phyloP scores from a whole-genome alignment of 2,888 invertebrate genomes.

The Dasysyrphus tricinctus region DNA sequence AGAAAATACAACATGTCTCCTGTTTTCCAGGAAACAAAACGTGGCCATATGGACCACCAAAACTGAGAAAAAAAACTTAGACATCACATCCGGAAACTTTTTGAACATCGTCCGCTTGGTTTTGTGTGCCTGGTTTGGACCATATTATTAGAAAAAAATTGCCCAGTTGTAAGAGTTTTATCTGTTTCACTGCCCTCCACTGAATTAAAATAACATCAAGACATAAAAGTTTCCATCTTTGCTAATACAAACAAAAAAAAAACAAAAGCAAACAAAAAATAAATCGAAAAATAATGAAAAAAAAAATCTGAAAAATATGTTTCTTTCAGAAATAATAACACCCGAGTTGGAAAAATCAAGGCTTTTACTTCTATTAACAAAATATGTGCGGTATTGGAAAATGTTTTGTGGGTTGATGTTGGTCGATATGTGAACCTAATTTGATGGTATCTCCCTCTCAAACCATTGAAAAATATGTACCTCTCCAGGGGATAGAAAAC shows the following conservation, averaged over 20 bases:
- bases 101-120: slow-evolving; percentile 7
- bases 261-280: background rate
- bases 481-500: slow-evolving; percentile 49
- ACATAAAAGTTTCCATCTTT: slow-evolving; percentile 69
- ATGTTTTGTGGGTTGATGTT: slow-evolving; percentile 8
- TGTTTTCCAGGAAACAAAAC: slow-evolving; percentile 18
- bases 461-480: slow-evolving; percentile 26
- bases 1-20: slow-evolving; percentile 56
- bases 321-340: slow-evolving; percentile 56
- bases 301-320: slow-evolving; percentile 63
- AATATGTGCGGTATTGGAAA: slow-evolving; percentile 30
- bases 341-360: slow-evolving; percentile 53
- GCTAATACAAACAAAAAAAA: slow-evolving; percentile 49
- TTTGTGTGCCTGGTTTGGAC: slow-evolving; percentile 8
- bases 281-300: slow-evolving; percentile 40
- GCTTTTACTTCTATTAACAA: background rate
- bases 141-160: slow-evolving; percentile 42
- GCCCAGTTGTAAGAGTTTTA: slow-evolving; percentile 39
- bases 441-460: slow-evolving; percentile 32
- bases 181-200: slow-evolving; percentile 51
- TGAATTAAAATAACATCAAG: slow-evolving; percentile 71
- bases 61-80: slow-evolving; percentile 8
- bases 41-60: background rate
- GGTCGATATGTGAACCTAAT: slow-evolving; percentile 4
- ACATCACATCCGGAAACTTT: slow-evolving; percentile 37